Base-by-base conservation (phyloP, 2,797 vertebrate species). In the Rhinoraja longicauda region DNA sequence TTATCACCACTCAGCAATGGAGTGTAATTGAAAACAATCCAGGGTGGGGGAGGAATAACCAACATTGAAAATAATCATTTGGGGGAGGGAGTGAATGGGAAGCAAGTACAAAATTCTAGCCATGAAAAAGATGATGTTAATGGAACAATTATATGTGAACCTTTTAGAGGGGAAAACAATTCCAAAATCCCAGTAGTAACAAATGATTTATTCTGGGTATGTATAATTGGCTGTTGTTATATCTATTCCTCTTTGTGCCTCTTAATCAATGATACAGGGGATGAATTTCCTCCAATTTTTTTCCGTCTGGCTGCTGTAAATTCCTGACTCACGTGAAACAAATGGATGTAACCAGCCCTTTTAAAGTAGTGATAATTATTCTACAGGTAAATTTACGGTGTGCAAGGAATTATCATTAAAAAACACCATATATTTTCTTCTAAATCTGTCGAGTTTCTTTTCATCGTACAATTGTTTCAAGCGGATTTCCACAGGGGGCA, bases 1-100 rank as follows among this genome's bases (percentile, higher is more conserved):
- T 75, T 92, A 92, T 92, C 92, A 75, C 70, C 90, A 92, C 90
- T 92, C 90, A 53, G 70, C 21, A 75, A 45, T 92, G 70, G 72
- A 75, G 90, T 92, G 90, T 92, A 92, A 92, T 92, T 92, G 90
- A 92, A 92, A 92, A 45, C 75, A 92, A 92, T 92, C 70, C 75
- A 75, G 90, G 26, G 70, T 45, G 90, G 70, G 67, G 70, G 70
- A 57, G 39, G 90, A 92, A 73, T 92, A 92, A 92, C 73, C n/a
- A 92, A 45, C 92, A 73, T 53, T 92, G 70, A 57, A 53, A 73
- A 26, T 92, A 91, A 73, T 73, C 39, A 39, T 70, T 45, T 45
- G 39, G 75, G 70, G 70, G 39, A n/a, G n/a, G n/a, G n/a, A n/a
- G n/a, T n/a, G 45, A 88, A 86, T 62, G 67, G 88, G 67, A 72